Evolutionary conservation across 2,888 invertebrate genomes (phyloP).

Genomic region (Ctenicera cuprea): DNA sequence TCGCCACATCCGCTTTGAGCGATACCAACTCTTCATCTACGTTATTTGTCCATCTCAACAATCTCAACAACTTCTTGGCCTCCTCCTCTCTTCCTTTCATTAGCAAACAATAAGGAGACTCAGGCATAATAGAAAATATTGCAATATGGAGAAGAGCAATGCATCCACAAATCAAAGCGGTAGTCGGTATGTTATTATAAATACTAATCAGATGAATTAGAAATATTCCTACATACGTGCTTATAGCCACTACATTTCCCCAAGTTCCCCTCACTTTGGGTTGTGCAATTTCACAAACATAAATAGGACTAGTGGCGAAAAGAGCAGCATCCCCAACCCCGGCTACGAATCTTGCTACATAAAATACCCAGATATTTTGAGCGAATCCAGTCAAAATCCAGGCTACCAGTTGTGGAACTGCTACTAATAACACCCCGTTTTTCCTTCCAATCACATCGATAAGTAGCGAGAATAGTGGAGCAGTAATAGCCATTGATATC

Average conservation of each 20-base stretch:
- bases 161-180: conserved; percentile 53
- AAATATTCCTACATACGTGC: conserved; percentile 60
- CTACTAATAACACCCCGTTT: conserved; percentile 57
- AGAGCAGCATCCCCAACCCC: conserved; percentile 63
- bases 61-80: conserved; percentile 60
- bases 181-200: conserved; percentile 53
- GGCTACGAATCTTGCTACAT: conserved; percentile 61
- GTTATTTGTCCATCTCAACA: conserved; percentile 61
- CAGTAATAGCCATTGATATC: conserved; percentile 52
- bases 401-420: conserved; percentile 61
- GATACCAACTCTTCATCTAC: conserved; percentile 62
- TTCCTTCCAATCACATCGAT: conserved; percentile 59
- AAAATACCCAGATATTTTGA: conserved; percentile 62
- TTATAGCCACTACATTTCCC: conserved; percentile 62
- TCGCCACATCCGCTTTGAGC: conserved; percentile 61
- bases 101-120: conserved; percentile 66
- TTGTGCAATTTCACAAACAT: conserved; percentile 64
- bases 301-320: conserved; percentile 59
- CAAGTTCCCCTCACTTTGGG: conserved; percentile 64
- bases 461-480: conserved; percentile 48
- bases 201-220: conserved; percentile 63
- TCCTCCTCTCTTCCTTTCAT: conserved; percentile 60
- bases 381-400: conserved; percentile 60
- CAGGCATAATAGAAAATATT: conserved; percentile 63
- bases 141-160: conserved; percentile 60